Evolutionary conservation across 2,113 vertebrate species (phyloP), one percentile per base, ranked within the genome.

Genomic region (Triplophysa tibetana): DNA sequence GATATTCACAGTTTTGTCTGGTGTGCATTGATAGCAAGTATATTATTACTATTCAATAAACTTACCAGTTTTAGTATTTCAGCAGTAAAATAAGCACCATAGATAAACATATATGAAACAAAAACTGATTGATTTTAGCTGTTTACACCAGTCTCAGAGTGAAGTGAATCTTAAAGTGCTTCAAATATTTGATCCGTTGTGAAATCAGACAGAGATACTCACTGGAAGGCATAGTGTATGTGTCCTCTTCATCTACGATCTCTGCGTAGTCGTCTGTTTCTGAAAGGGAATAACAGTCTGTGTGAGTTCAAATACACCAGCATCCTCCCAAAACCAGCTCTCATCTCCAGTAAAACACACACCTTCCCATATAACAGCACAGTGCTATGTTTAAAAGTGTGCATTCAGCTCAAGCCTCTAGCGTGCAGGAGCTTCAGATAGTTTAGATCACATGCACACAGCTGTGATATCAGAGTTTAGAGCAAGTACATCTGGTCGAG

Each of bases 231-330:
- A 99, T 98, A 70, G 97, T 98, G 0, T 99, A 98, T 0, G 96
- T 98, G 86, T 99, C 98, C 88, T 99, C 98, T 86, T 99, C 98
- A 80, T 99, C 98, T 90, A 99, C 95, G 84, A 99, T 99, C 93
- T 99, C 98, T 21, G 98, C 98, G 74, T 99, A 99, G 89, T 99
- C 98, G 43, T 99, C 98, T 0, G 98, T 99, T 90, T 99, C 98
- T 99, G 93, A 89, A 86, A 80, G 26, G 45, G 17, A 70, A n/a
- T 67, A 56, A 76, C 26, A 76, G 63, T 21, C 50, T 70, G 45
- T 33, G 54, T 29, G 63, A 77, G 41, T 21, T 61, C 43, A n/a
- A 76, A 54, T 1, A 29, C 29, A 16, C 23, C 52, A 68, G 48
- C 61, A 29, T 48, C 2, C 7, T 21, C 48, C 9, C 10, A 66